Conservation (phyloP, 2,113 vertebrate species). For the Megalops atlanticus region DNA sequence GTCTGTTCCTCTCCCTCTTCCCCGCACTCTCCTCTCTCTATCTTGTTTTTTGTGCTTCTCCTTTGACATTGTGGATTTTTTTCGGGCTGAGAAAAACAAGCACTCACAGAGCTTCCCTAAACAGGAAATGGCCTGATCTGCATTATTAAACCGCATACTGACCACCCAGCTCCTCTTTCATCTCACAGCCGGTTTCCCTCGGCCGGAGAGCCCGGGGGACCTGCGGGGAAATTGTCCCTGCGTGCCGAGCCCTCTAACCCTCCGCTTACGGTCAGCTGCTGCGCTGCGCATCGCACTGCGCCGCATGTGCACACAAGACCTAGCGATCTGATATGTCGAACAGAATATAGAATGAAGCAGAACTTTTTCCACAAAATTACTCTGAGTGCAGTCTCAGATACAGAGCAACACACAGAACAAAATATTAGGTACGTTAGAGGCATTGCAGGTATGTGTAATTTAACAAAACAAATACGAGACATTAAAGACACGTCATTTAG, state of each 20-base stretch:
- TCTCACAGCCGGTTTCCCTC: constrained; percentile 4
- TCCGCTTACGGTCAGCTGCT: not conserved
- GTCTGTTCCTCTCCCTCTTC: not conserved
- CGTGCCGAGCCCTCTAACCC: not conserved
- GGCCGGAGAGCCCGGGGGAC: not conserved
- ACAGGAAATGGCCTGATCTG: constrained; percentile 28
- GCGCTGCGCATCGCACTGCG: no score
- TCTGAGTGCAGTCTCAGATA: no score
- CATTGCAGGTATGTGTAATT: no score
- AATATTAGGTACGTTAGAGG: no score
- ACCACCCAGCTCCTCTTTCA: constrained; percentile 21
- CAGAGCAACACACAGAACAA: no score
- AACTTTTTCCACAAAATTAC: no score
- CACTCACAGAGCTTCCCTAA: constrained; percentile 24
- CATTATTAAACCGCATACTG: constrained; percentile 10
- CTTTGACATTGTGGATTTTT: not conserved
- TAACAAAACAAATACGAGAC: no score
- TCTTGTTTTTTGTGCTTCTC: not conserved
- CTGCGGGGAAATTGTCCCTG: constrained; percentile 21
- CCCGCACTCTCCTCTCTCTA: not conserved
- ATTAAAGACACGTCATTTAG: no score
- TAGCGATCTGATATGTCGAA: no score
- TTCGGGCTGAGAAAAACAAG: not conserved
- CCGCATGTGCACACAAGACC: no score
- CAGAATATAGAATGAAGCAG: no score